Conservation (phyloP, 2,113 vertebrate genomes). For the Mustelus asterias region DNA sequence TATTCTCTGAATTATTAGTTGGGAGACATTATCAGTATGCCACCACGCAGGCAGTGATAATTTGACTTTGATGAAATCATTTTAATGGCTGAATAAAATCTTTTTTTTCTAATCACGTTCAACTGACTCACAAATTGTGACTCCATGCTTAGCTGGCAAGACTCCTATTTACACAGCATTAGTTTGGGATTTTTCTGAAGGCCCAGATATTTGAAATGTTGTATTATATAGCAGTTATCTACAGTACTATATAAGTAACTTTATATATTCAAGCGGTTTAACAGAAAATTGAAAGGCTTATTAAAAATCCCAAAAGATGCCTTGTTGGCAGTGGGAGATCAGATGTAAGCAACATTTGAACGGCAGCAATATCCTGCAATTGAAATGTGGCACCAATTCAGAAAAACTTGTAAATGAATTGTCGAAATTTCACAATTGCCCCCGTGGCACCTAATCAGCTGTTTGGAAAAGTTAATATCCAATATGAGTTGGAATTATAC, state of each 20-base stretch:
- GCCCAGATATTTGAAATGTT: background rate
- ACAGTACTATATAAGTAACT: background rate
- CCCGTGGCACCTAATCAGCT: background rate
- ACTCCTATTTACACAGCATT: background rate
- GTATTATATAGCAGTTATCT: background rate
- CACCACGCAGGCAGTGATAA: background rate
- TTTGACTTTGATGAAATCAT: background rate
- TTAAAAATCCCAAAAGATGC: background rate
- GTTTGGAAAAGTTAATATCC: background rate
- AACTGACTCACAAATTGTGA: background rate
- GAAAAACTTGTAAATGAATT: background rate
- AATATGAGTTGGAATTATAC: background rate
- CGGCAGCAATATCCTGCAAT: background rate
- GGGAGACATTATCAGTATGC: too few species aligned
- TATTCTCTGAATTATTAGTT: too few species aligned
- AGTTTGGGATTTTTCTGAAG: background rate
- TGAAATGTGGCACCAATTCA: slow-evolving; percentile 4
- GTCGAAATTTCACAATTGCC: background rate
- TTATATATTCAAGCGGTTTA: background rate
- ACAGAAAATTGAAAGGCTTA: background rate
- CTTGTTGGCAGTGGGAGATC: background rate
- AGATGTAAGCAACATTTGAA: background rate
- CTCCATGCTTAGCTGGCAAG: background rate
- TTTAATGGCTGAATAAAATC: background rate
- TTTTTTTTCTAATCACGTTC: background rate